phyloP scores from a whole-genome alignment of 2,797 vertebrate species.

The Leontocebus nigricollis region DNA sequence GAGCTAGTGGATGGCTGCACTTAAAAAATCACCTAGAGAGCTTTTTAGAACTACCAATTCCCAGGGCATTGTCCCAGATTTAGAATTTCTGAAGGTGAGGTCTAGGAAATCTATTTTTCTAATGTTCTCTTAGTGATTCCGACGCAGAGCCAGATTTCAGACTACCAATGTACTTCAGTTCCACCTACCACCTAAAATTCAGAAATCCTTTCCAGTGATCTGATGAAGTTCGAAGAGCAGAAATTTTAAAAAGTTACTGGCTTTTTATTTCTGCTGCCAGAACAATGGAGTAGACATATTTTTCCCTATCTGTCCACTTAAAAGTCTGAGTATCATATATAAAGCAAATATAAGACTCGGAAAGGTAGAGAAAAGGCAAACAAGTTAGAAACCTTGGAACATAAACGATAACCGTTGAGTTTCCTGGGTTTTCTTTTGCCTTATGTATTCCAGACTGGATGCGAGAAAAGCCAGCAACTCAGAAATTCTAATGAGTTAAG shows the following conservation, averaged over 20 bases:
- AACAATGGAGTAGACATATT: neutral
- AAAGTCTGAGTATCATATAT: neutral
- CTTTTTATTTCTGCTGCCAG: neutral
- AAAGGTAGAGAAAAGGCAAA: neutral
- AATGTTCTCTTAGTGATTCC: neutral
- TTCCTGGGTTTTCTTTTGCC: neutral
- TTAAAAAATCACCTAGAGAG: neutral
- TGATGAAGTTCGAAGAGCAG: neutral
- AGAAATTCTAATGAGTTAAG: neutral
- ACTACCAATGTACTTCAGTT: neutral
- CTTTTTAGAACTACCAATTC: conserved; percentile 2
- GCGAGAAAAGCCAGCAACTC: neutral
- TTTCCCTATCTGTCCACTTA: neutral
- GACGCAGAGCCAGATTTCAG: neutral
- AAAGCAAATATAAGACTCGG: neutral
- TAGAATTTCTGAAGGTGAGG: neutral
- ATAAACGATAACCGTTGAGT: neutral
- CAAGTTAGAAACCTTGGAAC: neutral
- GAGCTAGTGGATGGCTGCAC: neutral
- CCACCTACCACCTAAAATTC: neutral
- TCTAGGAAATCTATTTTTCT: conserved; percentile 35
- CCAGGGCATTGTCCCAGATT: neutral
- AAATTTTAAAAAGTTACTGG: neutral
- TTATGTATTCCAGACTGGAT: neutral
- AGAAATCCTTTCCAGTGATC: neutral